phyloP scores from a whole-genome alignment of 2,888 invertebrate species.

The Metacarcinus magister region DNA sequence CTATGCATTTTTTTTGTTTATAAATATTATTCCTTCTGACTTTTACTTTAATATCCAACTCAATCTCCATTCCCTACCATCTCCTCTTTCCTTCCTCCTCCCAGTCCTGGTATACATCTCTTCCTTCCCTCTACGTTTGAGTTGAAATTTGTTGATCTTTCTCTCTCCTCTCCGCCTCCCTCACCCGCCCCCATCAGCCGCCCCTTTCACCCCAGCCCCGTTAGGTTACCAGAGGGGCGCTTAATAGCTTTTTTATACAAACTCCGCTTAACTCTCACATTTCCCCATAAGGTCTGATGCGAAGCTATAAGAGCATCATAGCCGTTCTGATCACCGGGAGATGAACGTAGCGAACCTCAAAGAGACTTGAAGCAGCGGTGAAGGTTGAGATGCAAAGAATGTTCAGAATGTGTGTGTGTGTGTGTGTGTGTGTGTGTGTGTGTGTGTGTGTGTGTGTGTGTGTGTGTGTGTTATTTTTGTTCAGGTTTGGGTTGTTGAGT shows the following conservation, averaged over 20 bases:
- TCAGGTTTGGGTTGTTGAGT: too few species aligned
- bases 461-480: too few species aligned
- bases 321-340: not conserved
- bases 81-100: not conserved
- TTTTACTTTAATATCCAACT: not conserved
- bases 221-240: not conserved
- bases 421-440: not conserved
- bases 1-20: too few species aligned
- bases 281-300: conserved; percentile 26
- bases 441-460: not conserved
- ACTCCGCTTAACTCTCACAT: not conserved
- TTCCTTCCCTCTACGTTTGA: not conserved
- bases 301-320: conserved; percentile 8
- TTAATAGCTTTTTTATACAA: not conserved
- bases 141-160: not conserved
- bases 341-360: conserved; percentile 6
- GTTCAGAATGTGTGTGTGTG: not conserved
- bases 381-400: not conserved
- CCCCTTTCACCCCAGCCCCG: too few species aligned
- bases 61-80: not conserved
- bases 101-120: not conserved
- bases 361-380: not conserved
- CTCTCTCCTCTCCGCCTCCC: not conserved
- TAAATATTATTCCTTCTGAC: not conserved
- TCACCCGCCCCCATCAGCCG: too few species aligned